phyloP scores from a whole-genome alignment of 1,140 invertebrate species.

The Bombus pascuorum region DNA sequence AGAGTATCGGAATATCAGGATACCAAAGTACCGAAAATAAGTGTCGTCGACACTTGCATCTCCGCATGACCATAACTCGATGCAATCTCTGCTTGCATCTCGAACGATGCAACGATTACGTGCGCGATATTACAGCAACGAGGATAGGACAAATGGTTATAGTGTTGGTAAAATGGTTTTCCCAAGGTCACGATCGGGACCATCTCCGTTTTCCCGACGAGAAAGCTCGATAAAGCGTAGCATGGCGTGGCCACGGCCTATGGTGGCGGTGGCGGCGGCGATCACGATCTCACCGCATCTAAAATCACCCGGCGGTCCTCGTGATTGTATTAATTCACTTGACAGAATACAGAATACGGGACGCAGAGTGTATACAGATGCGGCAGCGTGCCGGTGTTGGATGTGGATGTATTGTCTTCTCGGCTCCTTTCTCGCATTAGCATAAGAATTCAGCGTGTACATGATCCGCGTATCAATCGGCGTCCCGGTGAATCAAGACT shows the following conservation, averaged over 20 bases:
- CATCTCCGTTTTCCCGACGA: slow-evolving; percentile 54
- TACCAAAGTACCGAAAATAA: too few species aligned
- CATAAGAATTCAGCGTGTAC: slow-evolving; percentile 79
- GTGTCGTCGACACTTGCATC: too few species aligned
- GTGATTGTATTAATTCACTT: slow-evolving; percentile 76
- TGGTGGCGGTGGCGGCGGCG: slow-evolving; percentile 25
- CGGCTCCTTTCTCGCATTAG: slow-evolving; percentile 79
- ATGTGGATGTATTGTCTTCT: slow-evolving; percentile 80
- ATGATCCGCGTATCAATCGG: slow-evolving; percentile 74
- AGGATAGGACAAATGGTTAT: background rate
- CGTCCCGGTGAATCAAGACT: slow-evolving; percentile 76
- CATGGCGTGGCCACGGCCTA: background rate
- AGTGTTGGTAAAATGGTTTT: background rate
- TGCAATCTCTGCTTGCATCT: background rate
- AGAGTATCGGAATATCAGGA: too few species aligned
- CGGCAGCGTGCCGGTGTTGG: slow-evolving; percentile 60
- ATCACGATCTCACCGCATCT: slow-evolving; percentile 80
- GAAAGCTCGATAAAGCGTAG: slow-evolving; percentile 62
- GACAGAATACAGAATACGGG: slow-evolving; percentile 73
- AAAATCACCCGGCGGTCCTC: slow-evolving; percentile 76
- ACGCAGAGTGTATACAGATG: slow-evolving; percentile 73
- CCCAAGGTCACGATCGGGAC: slow-evolving; percentile 14
- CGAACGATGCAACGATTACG: background rate
- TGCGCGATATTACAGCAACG: too few species aligned
- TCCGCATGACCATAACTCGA: background rate